A percentile compares a stretch with the other conserved stretches of the same genome.
Evolutionary conservation across 2,888 invertebrate genomes (phyloP).

Genomic region (Drosophila nigricruria): DNA sequence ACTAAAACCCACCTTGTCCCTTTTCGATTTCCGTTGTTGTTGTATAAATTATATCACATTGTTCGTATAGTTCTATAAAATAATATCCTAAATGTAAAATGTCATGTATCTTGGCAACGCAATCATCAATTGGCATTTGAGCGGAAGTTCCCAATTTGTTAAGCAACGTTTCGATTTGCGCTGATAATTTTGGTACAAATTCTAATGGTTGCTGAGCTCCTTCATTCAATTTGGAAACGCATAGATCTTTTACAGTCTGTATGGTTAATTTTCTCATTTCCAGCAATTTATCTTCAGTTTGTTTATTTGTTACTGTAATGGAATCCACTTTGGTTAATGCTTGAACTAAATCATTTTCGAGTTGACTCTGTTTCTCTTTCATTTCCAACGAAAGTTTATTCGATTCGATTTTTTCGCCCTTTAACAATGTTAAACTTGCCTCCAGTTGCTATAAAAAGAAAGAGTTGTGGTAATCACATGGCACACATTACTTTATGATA

Average conservation of each 20-base stretch:
- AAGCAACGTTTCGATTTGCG: constrained; percentile 59
- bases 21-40: constrained; percentile 78
- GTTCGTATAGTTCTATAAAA: constrained; percentile 71
- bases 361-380: constrained; percentile 22
- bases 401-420: constrained; percentile 33
- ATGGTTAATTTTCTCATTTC: constrained; percentile 53
- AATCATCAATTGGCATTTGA: constrained; percentile 26
- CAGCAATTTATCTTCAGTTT: constrained; percentile 36
- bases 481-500: not conserved
- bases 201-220: constrained; percentile 60
- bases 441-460: constrained; percentile 20
- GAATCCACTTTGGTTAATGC: constrained; percentile 34
- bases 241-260: constrained; percentile 58
- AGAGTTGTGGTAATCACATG: not conserved
- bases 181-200: constrained; percentile 55
- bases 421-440: constrained; percentile 15
- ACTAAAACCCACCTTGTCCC: constrained; percentile 65
- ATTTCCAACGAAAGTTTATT: constrained; percentile 24
- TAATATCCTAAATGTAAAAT: constrained; percentile 61
- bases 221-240: constrained; percentile 58
- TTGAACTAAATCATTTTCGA: constrained; percentile 33
- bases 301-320: constrained; percentile 36
- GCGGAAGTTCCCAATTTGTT: constrained; percentile 46
- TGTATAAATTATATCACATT: constrained; percentile 72
- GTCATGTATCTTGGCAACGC: constrained; percentile 50